Conservation (phyloP, 2,797 vertebrate species). For the Gephyroberyx darwinii region DNA sequence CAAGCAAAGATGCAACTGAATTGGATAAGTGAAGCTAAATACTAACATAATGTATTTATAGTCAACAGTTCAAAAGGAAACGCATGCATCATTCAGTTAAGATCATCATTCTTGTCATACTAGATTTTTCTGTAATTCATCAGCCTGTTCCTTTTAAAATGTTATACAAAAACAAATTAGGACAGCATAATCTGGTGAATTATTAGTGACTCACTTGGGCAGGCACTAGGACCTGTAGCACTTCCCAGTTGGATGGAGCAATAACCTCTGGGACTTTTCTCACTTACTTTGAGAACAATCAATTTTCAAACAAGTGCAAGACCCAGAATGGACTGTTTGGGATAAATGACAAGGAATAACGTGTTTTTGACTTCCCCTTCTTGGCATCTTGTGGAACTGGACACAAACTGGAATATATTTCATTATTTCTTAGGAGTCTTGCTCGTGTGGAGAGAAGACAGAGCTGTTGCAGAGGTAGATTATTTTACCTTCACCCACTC, state of each 20-base stretch:
- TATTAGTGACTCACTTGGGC: neutral
- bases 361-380: constrained; percentile 33
- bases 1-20: too few relatives aligned
- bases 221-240: constrained; percentile 83
- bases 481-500: constrained; percentile 46
- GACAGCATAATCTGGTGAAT: neutral
- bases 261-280: constrained; percentile 67
- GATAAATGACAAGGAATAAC: constrained; percentile 62
- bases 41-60: too few relatives aligned
- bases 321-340: constrained; percentile 64
- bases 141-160: too few relatives aligned
- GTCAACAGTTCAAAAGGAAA: too few relatives aligned
- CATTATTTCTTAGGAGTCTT: constrained; percentile 37
- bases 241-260: constrained; percentile 28
- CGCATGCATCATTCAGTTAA: too few relatives aligned
- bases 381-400: constrained; percentile 62
- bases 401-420: constrained; percentile 74
- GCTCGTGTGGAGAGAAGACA: constrained; percentile 46
- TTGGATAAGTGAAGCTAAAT: too few relatives aligned
- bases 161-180: too few relatives aligned
- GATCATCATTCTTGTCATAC: too few relatives aligned
- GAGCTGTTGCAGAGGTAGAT: constrained; percentile 66
- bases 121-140: too few relatives aligned
- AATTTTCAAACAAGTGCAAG: constrained; percentile 82
- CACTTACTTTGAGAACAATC: constrained; percentile 78